These are phyloP conservation scores for Hiodon alosoides DNA, from an alignment of 2,113 vertebrate genomes.

Conservation along the genomic window DNA sequence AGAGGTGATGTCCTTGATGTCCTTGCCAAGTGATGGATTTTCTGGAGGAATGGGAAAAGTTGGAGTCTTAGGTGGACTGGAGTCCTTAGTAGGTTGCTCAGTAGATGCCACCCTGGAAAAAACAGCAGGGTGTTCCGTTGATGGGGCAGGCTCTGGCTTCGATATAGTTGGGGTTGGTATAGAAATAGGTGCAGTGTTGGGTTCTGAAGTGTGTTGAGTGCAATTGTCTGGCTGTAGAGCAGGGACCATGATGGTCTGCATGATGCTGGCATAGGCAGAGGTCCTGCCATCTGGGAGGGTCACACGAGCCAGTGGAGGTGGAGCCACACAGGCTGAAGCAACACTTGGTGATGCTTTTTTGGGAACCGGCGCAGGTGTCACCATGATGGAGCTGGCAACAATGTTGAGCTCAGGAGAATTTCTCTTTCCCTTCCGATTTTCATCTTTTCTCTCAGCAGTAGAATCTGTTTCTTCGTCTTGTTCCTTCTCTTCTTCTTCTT, in stretches of 20 bases:
- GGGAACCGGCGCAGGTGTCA: constrained; percentile 43
- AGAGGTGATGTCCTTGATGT: constrained; percentile 79
- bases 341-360: constrained; percentile 34
- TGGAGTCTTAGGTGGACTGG: constrained; percentile 55
- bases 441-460: constrained; percentile 37
- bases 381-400: constrained; percentile 45
- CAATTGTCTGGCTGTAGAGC: constrained; percentile 41
- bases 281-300: constrained; percentile 63
- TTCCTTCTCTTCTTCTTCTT: constrained; percentile 32
- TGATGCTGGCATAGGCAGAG: constrained; percentile 83
- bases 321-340: constrained; percentile 39
- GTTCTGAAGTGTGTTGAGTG: constrained; percentile 5
- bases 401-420: constrained; percentile 50
- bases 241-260: constrained; percentile 77
- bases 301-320: constrained; percentile 45
- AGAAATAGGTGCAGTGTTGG: constrained; percentile 2
- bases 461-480: constrained; percentile 27
- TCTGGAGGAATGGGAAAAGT: constrained; percentile 38
- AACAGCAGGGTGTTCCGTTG: constrained; percentile 66
- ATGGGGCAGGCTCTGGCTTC: constrained; percentile 36
- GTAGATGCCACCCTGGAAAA: constrained; percentile 67
- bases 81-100: constrained; percentile 56
- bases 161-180: constrained; percentile 28
- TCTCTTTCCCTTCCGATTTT: constrained; percentile 28
- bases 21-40: constrained; percentile 36